phyloP scores from a whole-genome alignment of 2,888 invertebrate species.

The Abrostola triplasia region DNA sequence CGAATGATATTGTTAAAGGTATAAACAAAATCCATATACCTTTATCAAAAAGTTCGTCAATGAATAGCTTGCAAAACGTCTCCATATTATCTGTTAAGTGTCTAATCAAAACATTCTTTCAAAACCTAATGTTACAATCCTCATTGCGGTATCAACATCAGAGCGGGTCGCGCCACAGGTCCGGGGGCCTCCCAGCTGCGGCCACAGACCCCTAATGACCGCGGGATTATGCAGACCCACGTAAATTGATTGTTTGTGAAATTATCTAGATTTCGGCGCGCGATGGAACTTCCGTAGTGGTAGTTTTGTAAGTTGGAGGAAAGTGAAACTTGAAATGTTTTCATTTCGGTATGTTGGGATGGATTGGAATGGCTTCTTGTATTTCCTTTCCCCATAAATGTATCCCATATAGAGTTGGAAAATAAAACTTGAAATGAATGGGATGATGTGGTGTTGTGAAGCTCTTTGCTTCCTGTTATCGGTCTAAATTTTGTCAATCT shows the following conservation, averaged over 20 bases:
- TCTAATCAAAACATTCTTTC: slow-evolving; percentile 7
- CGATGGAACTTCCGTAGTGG: slow-evolving; percentile 38
- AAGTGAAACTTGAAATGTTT: neutral
- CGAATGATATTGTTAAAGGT: too few species aligned
- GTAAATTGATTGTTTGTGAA: slow-evolving; percentile 52
- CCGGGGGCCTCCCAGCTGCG: slow-evolving; percentile 51
- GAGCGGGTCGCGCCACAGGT: slow-evolving; percentile 35
- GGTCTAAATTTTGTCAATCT: too few species aligned
- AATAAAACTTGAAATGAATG: too few species aligned
- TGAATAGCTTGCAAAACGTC: neutral
- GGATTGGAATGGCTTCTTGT: too few species aligned
- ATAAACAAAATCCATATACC: too few species aligned
- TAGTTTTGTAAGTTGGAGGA: slow-evolving; percentile 34
- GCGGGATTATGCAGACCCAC: slow-evolving; percentile 57
- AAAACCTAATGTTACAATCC: slow-evolving; percentile 18
- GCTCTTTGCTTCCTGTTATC: too few species aligned
- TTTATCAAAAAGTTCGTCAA: too few species aligned
- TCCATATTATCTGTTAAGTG: neutral
- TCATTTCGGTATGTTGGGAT: too few species aligned
- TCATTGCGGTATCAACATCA: slow-evolving; percentile 26
- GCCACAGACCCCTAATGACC: slow-evolving; percentile 48
- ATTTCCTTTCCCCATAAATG: too few species aligned
- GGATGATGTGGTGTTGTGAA: too few species aligned
- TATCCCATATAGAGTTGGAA: too few species aligned
- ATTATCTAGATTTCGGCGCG: slow-evolving; percentile 42